A percentile compares a stretch with the other conserved stretches of the same genome.
These are phyloP conservation scores for Choreutis nemorana DNA, from an alignment of 2,888 invertebrate species.

Conservation along the genomic window DNA sequence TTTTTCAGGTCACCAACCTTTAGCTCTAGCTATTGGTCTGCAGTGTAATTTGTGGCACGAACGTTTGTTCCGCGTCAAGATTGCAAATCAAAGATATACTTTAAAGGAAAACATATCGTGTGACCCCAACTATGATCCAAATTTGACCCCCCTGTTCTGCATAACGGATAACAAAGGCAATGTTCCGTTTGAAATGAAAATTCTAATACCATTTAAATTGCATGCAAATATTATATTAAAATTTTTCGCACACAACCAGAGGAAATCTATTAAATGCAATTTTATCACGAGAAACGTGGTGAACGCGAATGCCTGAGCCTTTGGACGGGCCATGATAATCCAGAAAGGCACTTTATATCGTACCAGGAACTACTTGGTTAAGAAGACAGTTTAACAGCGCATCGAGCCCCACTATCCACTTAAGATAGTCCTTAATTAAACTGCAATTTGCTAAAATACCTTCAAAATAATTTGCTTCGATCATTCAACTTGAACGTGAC, in stretches of 20 bases:
- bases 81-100: slow-evolving; percentile 37
- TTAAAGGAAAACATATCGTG: slow-evolving; percentile 43
- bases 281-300: too few species aligned
- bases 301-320: too few species aligned
- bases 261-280: too few species aligned
- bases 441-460: too few species aligned
- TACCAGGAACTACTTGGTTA: too few species aligned
- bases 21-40: slow-evolving; percentile 2
- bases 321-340: too few species aligned
- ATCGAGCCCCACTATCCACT: too few species aligned
- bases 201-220: neutral
- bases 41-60: slow-evolving; percentile 31
- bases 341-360: too few species aligned
- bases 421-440: too few species aligned
- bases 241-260: too few species aligned
- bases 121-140: slow-evolving; percentile 20
- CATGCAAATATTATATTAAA: neutral
- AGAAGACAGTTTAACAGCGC: too few species aligned
- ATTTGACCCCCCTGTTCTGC: slow-evolving; percentile 12
- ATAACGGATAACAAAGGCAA: slow-evolving; percentile 12
- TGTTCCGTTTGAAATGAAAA: neutral
- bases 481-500: slow-evolving; percentile 55
- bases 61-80: slow-evolving; percentile 43
- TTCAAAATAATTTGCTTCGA: too few species aligned
- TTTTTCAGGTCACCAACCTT: slow-evolving; percentile 16